Base-by-base conservation (phyloP, 2,113 vertebrate species). In the Podiceps cristatus region DNA sequence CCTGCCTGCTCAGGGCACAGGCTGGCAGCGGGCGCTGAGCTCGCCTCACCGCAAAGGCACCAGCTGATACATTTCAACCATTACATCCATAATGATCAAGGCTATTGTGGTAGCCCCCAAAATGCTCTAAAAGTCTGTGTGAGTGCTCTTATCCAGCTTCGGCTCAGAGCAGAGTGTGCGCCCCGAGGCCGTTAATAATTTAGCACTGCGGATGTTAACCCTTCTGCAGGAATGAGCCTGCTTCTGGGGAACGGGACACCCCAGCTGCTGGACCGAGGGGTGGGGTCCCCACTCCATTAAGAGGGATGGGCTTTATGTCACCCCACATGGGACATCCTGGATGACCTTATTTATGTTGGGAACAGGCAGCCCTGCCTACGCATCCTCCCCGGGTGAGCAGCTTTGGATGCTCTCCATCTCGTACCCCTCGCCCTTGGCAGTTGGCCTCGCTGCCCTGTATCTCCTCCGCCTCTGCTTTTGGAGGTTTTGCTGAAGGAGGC, bases 11-110 rank as follows among this genome's bases (percentile, higher is more conserved):
- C 29, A 10, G 47, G 19, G 56, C 50, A 18, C 22, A n/a, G 52
- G 4, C n/a, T 49, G 89, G 67, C 31, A 25, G 37, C 1, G 1
- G 10, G 24, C 4, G 7, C 49, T 4, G 37, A 42, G 2, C 40
- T 68, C 13, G 0, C 19, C 59, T 63, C 42, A 12, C 45, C 0
- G 4, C 35, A 69, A 18, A 35, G 33, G 22, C 66, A n/a, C 19
- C 88, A 24, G 68, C 55, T 49, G 28, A 16, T 10, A 0, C 53
- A 13, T 29, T 9, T 25, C 75, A 45, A 27, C 28, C 55, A 1
- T 49, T 3, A 33, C 49, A 44, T 13, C 75, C 2, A 0, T 28
- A 10, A 2, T 3, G 18, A 29, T 24, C 10, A 17, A 33, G 25
- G 78, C 18, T 45, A 0, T 8, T n/a, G 68, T 1, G 14, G 44